Evolutionary conservation across 2,113 vertebrate species (phyloP), one percentile per base, ranked within the genome.

Genomic region (Gobius niger): DNA sequence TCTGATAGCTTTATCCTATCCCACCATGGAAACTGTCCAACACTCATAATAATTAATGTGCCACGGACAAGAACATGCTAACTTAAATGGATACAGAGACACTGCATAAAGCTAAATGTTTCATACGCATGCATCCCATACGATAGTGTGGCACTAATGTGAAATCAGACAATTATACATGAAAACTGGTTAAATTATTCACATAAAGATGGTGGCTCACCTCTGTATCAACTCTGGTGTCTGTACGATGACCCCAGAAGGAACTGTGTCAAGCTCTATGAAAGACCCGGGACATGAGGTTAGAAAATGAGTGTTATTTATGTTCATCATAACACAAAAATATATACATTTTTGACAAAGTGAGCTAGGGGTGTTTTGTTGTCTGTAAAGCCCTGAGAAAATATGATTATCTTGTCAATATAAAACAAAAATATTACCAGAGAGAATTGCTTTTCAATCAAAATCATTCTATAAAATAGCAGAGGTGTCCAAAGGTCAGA

Each of bases 171-270:
- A 63, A 70, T 54, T 63, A 54, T 60, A 78, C 75, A 79, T 82
- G 76, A 82, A 82, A 81, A 78, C 65, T 9, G 69, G 0, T n/a
- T 86, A 7, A 89, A 86, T 81, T 69, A 86, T 90, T 87, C 0
- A 90, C 77, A 70, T 63, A 24, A 6, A 50, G 71, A 78, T 14
- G 46, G 61, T 47, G 78, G 66, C 69, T 89, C 78, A 88, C 83
- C 86, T 77, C 85, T 79, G 70, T 62, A 18, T 88, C 70, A 89
- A 76, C 82, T 75, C 68, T 51, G 11, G 49, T 72, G 67, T 56
- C 65, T 18, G 53, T 61, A 16, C 62, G 44, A 51, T 66, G 70
- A 65, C 73, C 68, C 56, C 60, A 47, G 77, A 8, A 11, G 15
- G 15, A 59, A 19, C 46, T 14, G 53, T 11, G 0, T 40, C 42